These are phyloP conservation scores for Dinocampus coccinellae DNA, from an alignment of 2,888 invertebrate genomes.

Conservation along the genomic window DNA sequence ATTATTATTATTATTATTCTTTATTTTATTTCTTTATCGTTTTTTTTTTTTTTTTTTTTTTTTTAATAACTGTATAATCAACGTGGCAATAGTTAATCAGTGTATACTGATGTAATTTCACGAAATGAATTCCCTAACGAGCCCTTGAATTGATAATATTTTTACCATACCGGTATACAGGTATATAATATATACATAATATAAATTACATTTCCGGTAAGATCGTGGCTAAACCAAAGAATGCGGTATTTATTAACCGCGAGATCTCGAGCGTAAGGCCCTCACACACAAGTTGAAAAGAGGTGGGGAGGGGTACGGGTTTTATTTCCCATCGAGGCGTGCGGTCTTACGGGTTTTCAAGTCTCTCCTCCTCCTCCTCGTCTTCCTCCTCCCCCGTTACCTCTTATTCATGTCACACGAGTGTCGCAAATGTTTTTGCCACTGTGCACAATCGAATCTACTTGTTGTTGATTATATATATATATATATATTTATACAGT, in stretches of 20 bases:
- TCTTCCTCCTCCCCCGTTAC: too few species aligned
- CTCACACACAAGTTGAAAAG: background rate
- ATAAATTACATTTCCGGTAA: constrained; percentile 22
- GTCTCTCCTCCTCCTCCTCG: too few species aligned
- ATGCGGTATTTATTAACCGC: constrained; percentile 22
- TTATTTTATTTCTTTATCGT: too few species aligned
- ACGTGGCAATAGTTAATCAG: constrained; percentile 2
- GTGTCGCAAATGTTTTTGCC: too few species aligned
- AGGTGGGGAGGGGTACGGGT: background rate
- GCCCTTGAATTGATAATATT: constrained; percentile 11
- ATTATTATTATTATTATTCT: too few species aligned
- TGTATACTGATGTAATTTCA: background rate
- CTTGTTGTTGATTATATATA: too few species aligned
- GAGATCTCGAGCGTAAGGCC: constrained; percentile 19
- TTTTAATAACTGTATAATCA: background rate
- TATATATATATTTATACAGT: constrained; percentile 7
- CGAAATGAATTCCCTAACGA: constrained; percentile 7
- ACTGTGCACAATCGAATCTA: too few species aligned
- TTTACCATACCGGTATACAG: background rate
- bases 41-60: background rate
- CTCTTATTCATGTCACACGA: too few species aligned
- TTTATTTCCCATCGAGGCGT: constrained; percentile 51
- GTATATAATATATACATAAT: background rate
- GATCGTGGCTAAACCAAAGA: constrained; percentile 7
- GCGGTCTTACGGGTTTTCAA: constrained; percentile 17